Conservation (phyloP, 2,113 vertebrate species). For the Hypanus sabinus region DNA sequence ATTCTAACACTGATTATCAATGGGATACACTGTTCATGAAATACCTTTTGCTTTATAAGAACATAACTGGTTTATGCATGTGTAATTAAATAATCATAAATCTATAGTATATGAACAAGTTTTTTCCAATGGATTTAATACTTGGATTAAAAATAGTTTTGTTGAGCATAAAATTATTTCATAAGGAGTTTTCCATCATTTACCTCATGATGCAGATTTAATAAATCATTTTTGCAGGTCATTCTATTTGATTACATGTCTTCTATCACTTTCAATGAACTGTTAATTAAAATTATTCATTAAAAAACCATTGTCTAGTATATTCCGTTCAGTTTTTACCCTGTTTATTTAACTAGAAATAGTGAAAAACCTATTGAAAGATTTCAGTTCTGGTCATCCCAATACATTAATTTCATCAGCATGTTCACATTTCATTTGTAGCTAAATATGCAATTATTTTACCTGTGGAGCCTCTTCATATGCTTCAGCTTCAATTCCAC, state of each 20-base stretch:
- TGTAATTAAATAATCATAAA: not conserved
- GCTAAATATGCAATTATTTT: constrained; percentile 41
- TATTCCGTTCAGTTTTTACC: not conserved
- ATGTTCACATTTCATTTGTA: not conserved
- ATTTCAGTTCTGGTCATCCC: not conserved
- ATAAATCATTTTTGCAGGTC: not conserved
- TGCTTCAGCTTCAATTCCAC: constrained; percentile 57
- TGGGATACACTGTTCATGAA: not conserved
- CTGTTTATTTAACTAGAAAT: not conserved
- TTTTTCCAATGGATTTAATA: not conserved
- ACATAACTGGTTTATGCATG: not conserved
- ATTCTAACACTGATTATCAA: not conserved
- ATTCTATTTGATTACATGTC: not conserved
- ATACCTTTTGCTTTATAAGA: too few relatives aligned
- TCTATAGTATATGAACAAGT: not conserved
- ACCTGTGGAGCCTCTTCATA: constrained; percentile 89
- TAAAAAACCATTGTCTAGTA: not conserved
- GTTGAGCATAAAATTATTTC: not conserved
- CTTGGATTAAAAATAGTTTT: not conserved
- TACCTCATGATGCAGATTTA: not conserved
- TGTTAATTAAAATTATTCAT: not conserved
- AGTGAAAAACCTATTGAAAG: not conserved
- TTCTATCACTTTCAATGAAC: not conserved
- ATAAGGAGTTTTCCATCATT: not conserved
- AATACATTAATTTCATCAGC: not conserved